phyloP scores from a whole-genome alignment of 1,140 invertebrate species.

The Drosophila lacertosa region DNA sequence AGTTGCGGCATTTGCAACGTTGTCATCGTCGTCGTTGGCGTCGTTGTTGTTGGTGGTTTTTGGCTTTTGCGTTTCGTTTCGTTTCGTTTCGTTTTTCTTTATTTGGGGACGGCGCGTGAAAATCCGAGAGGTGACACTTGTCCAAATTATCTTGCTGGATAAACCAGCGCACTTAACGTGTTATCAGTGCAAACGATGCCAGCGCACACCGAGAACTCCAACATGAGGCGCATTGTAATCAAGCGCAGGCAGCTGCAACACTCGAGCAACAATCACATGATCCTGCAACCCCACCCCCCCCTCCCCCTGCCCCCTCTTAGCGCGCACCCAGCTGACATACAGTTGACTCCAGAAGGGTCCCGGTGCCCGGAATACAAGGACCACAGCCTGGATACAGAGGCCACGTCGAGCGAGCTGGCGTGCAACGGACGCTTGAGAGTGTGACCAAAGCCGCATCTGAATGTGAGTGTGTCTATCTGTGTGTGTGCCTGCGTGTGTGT shows the following conservation, averaged over 20 bases:
- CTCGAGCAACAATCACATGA: slow-evolving; percentile 58
- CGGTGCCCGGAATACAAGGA: slow-evolving; percentile 34
- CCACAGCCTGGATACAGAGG: slow-evolving; percentile 2
- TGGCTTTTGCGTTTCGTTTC: slow-evolving; percentile 8
- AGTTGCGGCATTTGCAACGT: slow-evolving; percentile 41
- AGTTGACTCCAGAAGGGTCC: slow-evolving; percentile 75
- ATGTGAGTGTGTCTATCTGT: slow-evolving; percentile 40
- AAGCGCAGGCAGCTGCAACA: slow-evolving; percentile 73
- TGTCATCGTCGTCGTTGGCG: slow-evolving; percentile 26
- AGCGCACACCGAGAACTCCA: slow-evolving; percentile 33
- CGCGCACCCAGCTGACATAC: slow-evolving; percentile 57
- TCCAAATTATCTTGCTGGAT: slow-evolving; percentile 81
- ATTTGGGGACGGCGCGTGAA: slow-evolving; percentile 67
- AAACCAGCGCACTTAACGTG: slow-evolving; percentile 81
- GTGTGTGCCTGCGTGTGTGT: slow-evolving; percentile 16
- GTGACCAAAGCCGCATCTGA: slow-evolving; percentile 43
- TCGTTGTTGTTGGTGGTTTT: slow-evolving; percentile 6
- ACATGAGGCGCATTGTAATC: slow-evolving; percentile 76
- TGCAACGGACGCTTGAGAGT: slow-evolving; percentile 72
- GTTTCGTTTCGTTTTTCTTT: slow-evolving; percentile 44
- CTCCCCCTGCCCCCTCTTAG: no score
- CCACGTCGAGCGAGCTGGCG: slow-evolving; percentile 19
- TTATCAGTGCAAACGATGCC: slow-evolving; percentile 75
- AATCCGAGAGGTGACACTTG: slow-evolving; percentile 81
- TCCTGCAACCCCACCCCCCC: neutral